A percentile compares a stretch with the other conserved stretches of the same genome.
Evolutionary conservation across 37 sponge, comb jelly and placozoan genomes (phyloP).

Genomic region (Chondrilla cf. caribensis): DNA sequence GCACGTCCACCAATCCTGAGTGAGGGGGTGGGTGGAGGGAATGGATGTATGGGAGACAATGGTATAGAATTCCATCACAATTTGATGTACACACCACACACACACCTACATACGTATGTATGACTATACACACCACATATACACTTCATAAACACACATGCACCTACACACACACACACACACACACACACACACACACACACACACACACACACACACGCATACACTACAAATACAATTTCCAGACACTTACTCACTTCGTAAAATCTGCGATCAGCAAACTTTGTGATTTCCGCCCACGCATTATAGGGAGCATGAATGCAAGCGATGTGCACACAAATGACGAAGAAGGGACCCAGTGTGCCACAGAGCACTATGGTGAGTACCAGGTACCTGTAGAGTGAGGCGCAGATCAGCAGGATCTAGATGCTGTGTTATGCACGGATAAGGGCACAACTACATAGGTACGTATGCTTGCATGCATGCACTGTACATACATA

Average conservation of each 20-base stretch:
- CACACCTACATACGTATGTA: too few species aligned
- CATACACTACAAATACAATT: background rate
- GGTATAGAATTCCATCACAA: too few species aligned
- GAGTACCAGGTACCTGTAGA: background rate
- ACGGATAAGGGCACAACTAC: too few species aligned
- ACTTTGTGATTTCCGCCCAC: background rate
- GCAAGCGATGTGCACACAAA: background rate
- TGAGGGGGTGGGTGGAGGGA: background rate
- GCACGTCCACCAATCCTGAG: slow-evolving; percentile 9
- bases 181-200: background rate
- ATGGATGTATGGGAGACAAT: background rate
- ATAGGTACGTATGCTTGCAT: too few species aligned
- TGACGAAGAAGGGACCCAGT: background rate
- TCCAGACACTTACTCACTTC: background rate
- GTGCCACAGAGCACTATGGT: background rate
- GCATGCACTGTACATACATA: too few species aligned
- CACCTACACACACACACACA: background rate
- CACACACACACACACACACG: background rate
- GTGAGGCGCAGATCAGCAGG: too few species aligned
- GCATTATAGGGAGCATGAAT: background rate
- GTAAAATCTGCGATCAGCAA: slow-evolving; percentile 2
- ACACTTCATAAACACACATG: background rate
- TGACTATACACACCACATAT: too few species aligned
- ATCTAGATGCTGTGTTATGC: too few species aligned
- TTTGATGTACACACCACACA: background rate